phyloP scores from a whole-genome alignment of 2,113 vertebrate species.

The Paracyprichromis sp. region DNA sequence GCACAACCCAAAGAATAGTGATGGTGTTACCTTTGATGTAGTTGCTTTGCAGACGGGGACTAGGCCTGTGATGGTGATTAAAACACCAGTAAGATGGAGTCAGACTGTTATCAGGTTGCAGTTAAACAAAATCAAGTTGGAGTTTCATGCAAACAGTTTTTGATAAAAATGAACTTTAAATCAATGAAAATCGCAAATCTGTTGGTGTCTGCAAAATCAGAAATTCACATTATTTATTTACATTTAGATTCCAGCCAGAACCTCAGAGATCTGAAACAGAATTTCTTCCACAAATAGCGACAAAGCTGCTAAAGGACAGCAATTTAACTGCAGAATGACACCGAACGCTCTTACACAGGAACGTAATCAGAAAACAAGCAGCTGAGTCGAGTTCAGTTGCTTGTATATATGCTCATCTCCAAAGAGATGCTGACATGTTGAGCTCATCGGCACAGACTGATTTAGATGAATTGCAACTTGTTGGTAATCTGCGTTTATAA shows the following conservation, averaged over 20 bases:
- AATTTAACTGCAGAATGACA: background rate
- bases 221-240: background rate
- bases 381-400: background rate
- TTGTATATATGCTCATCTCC: background rate
- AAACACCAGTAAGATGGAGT: background rate
- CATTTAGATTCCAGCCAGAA: background rate
- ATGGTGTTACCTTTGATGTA: background rate
- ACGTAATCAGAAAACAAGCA: background rate
- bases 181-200: background rate
- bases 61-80: background rate
- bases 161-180: background rate
- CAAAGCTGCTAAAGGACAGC: background rate
- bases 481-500: background rate
- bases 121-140: background rate
- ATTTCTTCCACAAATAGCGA: background rate
- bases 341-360: background rate
- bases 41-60: background rate
- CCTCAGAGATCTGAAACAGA: background rate
- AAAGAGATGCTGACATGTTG: background rate
- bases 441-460: background rate
- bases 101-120: background rate
- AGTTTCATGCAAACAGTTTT: background rate
- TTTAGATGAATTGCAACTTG: background rate
- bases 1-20: background rate
- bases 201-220: background rate